Evolutionary conservation across 64 coral and sea anemone species (phyloP), one percentile per base, ranked within the genome.

Genomic region (Montipora cactus): DNA sequence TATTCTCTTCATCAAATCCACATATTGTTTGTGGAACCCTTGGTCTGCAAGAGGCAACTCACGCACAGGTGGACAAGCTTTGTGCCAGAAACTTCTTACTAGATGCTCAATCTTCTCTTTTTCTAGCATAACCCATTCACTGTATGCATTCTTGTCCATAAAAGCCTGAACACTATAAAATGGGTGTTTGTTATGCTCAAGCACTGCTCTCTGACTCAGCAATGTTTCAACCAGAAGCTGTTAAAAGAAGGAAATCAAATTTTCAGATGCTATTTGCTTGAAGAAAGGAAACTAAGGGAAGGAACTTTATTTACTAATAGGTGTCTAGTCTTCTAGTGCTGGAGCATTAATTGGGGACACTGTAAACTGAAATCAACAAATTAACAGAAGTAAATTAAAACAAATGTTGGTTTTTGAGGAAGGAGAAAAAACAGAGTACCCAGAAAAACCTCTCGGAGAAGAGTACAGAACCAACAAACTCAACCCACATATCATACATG

Each of bases 101-200:
- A 94, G 70, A 51, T 28, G 44, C 67, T 94, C 79, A 23, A 95
- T 95, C 44, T 81, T 68, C 18, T 92, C 93, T 78, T 95, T 95
- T 37, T 95, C 96, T 53, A 80, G 5, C 21, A 83, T 79, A 7
- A 97, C 71, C 96, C 96, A 97, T 67, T 97, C 89, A 78, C 88
- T 84, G 81, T 97, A 97, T 4, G 80, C 89, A 83, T 97, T 95
- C 83, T 94, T 97, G 80, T 97, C 92, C 93, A 97, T 89, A 69
- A 97, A 97, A 8, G 92, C 72, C 48, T 97, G 93, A 14, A 97
- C 92, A 7, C 96, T 79, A 78, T 97, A 97, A 81, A 91, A 97
- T 13, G 96, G 96, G 79, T 97, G 96, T 37, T 79, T 88, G 19
- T 97, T 95, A 15, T 48, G 91, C 49, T 97, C 76, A 18, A 97